Percentiles rank a stretch among this genome's conserved stretches.
phyloP scores from a whole-genome alignment of 2,797 vertebrate species.

The Molothrus ater region DNA sequence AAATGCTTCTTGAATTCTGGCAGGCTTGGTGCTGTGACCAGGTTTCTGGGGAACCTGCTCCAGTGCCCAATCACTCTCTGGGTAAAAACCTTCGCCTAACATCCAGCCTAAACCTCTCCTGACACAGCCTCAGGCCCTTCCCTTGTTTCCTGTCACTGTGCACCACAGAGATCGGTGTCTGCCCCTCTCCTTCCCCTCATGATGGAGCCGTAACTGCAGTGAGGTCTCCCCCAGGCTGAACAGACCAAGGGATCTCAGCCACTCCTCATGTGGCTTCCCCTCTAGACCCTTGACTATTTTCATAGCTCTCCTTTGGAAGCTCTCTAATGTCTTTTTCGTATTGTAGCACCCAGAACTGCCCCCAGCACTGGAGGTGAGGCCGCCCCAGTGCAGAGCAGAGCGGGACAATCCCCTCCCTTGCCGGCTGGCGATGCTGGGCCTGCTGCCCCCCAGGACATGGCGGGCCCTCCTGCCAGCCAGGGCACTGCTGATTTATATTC shows the following conservation, averaged over 20 bases:
- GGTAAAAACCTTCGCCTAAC: not conserved
- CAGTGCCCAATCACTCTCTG: not conserved
- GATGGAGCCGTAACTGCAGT: rapidly evolving
- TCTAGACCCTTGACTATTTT: not conserved
- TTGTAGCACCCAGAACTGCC: not conserved
- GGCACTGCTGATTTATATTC: not conserved
- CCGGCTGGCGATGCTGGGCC: rapidly evolving
- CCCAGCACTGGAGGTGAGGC: not conserved
- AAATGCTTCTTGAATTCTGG: not conserved
- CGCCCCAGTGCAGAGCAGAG: rapidly evolving
- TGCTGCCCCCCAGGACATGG: rapidly evolving
- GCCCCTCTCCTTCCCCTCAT: not conserved
- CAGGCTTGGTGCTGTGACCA: not conserved
- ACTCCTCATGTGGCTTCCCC: not conserved
- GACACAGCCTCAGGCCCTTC: not conserved
- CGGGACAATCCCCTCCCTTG: not conserved
- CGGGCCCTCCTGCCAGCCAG: not conserved
- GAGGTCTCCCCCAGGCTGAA: not conserved
- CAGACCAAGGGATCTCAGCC: not conserved
- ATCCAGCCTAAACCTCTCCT: not conserved
- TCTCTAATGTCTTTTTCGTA: not conserved
- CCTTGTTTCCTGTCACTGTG: not conserved
- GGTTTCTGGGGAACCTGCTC: not conserved
- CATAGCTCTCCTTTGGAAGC: not conserved
- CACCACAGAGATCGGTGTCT: not conserved